Base-by-base conservation (phyloP, 2,113 vertebrate genomes). In the Bubo scandiacus region DNA sequence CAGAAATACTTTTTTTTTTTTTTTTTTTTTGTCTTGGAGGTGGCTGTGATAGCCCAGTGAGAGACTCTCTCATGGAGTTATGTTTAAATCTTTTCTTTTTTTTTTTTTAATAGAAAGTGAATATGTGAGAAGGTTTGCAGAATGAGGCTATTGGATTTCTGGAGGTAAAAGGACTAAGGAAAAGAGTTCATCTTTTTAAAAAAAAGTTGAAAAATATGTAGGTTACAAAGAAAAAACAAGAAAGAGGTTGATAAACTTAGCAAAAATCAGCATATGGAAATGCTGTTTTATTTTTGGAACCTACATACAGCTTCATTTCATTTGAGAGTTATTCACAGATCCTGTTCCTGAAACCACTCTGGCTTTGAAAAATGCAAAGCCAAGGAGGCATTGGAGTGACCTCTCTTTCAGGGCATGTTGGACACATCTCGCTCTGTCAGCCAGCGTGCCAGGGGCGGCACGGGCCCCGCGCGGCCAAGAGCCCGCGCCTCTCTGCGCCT, bases 221-320 rank as follows among this genome's bases (percentile, higher is more conserved):
- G 7, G 12, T 29, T 79, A 19, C 27, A 62, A 43, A 63, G 34
- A 17, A 58, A 55, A 40, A 54, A 83, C 8, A 83, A 87, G 40
- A 65, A 21, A 55, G 14, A 34, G 13, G 11, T 32, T 42, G 91
- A 92, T 42, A 85, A 79, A 72, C 38, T 59, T 51, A 61, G 74
- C 16, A 26, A 59, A 57, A 86, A 38, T 58, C 68, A 91, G 71
- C 57, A 17, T 93, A 96, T 84, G 92, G 88, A 96, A 96, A 97
- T 84, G 75, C 1, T 7, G 81, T 51, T 83, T 94, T 94, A 90
- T 87, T 97, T 96, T 89, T 94, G 89, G 91, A 95, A 49, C 63
- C 77, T 49, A 32, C 94, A 94, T 82, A 81, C 86, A 88, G 88
- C 92, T 67, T 67, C 5, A 2, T 66, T 92, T 94, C 86, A 71